A percentile compares a stretch with the other conserved stretches of the same genome.
Conservation (phyloP, 2,113 vertebrate species). For the Colaptes auratus region DNA sequence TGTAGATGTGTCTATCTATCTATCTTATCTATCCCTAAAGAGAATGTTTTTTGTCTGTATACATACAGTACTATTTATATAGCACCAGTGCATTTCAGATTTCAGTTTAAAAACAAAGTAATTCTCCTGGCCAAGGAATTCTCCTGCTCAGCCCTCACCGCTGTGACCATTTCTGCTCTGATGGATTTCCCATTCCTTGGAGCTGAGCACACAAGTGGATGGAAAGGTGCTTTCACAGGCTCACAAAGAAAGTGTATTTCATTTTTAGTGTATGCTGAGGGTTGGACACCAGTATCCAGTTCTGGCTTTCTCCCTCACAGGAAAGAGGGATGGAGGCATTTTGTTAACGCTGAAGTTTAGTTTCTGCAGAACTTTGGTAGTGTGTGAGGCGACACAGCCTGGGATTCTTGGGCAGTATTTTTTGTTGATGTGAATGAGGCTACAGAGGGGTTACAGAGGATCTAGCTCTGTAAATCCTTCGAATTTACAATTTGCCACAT, state of each 20-base stretch:
- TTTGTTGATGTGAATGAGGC: constrained; percentile 13
- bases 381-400: background rate
- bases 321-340: constrained; percentile 23
- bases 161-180: background rate
- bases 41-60: background rate
- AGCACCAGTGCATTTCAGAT: background rate
- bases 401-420: constrained; percentile 4
- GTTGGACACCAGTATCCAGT: background rate
- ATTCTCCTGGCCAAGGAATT: background rate
- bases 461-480: constrained; percentile 25
- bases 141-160: background rate
- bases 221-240: background rate
- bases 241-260: background rate
- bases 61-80: background rate
- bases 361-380: constrained; percentile 1
- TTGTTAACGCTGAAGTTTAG: constrained; percentile 4
- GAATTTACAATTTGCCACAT: constrained; percentile 22
- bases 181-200: background rate
- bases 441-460: constrained; percentile 17
- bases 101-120: background rate
- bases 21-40: no score
- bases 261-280: constrained; percentile 23
- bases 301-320: constrained; percentile 23
- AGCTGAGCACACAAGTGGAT: background rate
- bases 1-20: background rate